Percentiles rank a stretch among this genome's conserved stretches.
Evolutionary conservation across 2,888 invertebrate species (phyloP).

Genomic region (Norana najaformis): DNA sequence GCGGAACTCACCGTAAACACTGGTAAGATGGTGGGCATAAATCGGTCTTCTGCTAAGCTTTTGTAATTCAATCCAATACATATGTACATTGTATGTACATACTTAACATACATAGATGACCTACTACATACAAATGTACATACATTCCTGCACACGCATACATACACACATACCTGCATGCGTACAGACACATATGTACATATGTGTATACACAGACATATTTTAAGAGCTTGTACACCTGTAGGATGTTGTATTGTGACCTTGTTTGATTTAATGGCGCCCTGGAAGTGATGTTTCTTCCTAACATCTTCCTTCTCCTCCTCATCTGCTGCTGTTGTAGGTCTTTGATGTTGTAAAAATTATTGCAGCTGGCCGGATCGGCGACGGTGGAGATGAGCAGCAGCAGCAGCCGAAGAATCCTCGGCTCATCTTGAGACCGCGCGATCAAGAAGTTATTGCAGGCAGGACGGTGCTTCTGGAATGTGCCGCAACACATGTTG

Average conservation of each 20-base stretch:
- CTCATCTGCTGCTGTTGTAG: neutral
- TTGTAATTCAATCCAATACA: too few species aligned
- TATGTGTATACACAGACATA: too few species aligned
- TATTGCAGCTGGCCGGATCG: neutral
- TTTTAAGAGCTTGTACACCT: too few species aligned
- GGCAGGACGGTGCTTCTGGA: constrained; percentile 7
- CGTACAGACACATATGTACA: too few species aligned
- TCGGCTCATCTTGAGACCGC: neutral
- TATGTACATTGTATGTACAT: too few species aligned
- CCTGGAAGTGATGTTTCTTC: too few species aligned
- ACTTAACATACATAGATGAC: neutral
- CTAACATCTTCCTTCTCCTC: too few species aligned
- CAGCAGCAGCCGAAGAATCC: neutral
- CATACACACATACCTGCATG: too few species aligned
- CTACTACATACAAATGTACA: neutral
- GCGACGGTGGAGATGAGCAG: neutral
- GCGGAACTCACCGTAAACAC: neutral
- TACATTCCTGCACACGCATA: too few species aligned
- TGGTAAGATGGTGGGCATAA: neutral
- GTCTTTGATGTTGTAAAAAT: constrained; percentile 14
- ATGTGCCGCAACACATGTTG: constrained; percentile 3
- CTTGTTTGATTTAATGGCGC: too few species aligned
- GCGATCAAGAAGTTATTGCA: constrained; percentile 8
- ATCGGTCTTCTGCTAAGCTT: too few species aligned
- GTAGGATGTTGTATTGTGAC: too few species aligned